A percentile compares a stretch with the other conserved stretches of the same genome.
These are phyloP conservation scores for Heliothis virescens DNA, from an alignment of 1,140 invertebrate species.

Conservation along the genomic window DNA sequence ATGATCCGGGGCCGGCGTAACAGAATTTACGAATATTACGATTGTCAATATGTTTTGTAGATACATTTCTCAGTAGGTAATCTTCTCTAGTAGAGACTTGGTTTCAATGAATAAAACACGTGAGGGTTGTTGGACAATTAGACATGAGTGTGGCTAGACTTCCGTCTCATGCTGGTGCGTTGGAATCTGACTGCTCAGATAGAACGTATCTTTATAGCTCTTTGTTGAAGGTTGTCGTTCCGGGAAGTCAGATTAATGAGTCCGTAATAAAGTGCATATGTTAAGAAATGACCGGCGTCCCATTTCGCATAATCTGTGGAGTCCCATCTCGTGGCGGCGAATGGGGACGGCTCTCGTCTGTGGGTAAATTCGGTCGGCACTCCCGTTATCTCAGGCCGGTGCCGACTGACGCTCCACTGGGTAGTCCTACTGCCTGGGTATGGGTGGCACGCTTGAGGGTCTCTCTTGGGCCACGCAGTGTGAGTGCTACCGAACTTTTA, in stretches of 20 bases:
- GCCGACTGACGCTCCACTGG: background rate
- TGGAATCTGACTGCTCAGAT: slow-evolving; percentile 14
- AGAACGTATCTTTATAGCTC: slow-evolving; percentile 23
- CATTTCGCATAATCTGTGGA: slow-evolving; percentile 4
- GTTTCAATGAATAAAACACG: background rate
- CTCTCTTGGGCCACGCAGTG: background rate
- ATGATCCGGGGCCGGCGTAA: slow-evolving; percentile 13
- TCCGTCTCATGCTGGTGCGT: background rate
- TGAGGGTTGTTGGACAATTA: background rate
- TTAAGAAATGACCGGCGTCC: background rate
- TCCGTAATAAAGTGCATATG: slow-evolving; percentile 3
- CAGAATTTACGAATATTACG: slow-evolving; percentile 12
- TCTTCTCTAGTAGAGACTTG: slow-evolving; percentile 1
- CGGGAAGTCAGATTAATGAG: slow-evolving; percentile 30
- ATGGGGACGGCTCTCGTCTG: slow-evolving; percentile 10
- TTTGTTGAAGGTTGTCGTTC: slow-evolving; percentile 34
- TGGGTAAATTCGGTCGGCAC: slow-evolving; percentile 22
- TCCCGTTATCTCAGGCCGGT: slow-evolving; percentile 33
- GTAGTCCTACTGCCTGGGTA: background rate
- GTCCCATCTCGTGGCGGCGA: background rate
- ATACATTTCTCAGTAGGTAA: slow-evolving; percentile 16
- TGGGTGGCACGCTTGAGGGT: background rate
- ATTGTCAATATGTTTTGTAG: background rate
- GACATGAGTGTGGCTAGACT: background rate
- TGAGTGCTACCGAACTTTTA: background rate